A percentile compares a stretch with the other conserved stretches of the same genome.
These are phyloP conservation scores for Synergus gifuensis DNA, from an alignment of 2,888 invertebrate genomes.

Conservation along the genomic window DNA sequence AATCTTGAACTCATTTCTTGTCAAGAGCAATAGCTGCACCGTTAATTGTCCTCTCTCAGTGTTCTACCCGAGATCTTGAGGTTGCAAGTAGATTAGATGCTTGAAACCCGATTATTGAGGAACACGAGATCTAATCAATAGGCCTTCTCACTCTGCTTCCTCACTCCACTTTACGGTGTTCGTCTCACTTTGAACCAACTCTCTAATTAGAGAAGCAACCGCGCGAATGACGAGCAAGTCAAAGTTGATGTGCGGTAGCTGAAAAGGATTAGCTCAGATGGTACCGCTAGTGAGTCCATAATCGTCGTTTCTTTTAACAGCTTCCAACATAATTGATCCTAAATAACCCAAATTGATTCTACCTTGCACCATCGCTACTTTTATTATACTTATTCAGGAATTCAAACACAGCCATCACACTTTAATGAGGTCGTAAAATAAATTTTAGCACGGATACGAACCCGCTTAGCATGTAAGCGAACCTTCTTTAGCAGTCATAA, in stretches of 20 bases:
- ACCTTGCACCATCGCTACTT: conserved; percentile 3
- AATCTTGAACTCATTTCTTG: not conserved
- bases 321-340: conserved; percentile 7
- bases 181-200: conserved; percentile 14
- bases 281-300: not conserved
- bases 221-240: conserved; percentile 23
- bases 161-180: not conserved
- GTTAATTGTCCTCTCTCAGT: conserved; percentile 5
- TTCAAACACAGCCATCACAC: not conserved
- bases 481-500: not conserved
- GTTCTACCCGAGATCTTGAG: not conserved
- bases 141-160: conserved; percentile 16
- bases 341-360: conserved; percentile 30
- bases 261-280: conserved; percentile 25
- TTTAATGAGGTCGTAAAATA: not conserved
- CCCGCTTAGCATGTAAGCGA: not conserved
- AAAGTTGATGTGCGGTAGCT: conserved; percentile 26
- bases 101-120: conserved; percentile 23
- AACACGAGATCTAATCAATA: conserved; percentile 31
- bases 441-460: not conserved
- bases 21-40: not conserved
- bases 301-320: not conserved
- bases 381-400: not conserved
- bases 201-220: conserved; percentile 30
- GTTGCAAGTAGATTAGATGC: conserved; percentile 34